Base-by-base conservation (phyloP, 35 echinoderm and acorn worm species). In the Apostichopus japonicus region DNA sequence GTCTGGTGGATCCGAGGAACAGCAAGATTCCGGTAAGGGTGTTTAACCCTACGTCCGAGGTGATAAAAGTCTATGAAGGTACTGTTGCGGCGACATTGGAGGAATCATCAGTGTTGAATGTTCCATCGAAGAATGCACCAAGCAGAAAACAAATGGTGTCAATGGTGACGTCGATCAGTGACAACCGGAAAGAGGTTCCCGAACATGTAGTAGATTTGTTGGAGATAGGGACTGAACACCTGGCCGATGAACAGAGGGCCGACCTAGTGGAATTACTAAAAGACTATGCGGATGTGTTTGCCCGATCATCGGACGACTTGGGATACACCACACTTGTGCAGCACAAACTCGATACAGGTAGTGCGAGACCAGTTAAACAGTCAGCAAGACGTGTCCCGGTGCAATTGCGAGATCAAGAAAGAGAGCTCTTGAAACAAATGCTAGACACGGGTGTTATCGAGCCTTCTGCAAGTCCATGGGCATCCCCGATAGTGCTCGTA, bases 391-490 rank as follows among this genome's bases (percentile, higher is more conserved):
- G n/a, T n/a, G n/a, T n/a, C n/a, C n/a, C n/a, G n/a, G n/a, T n/a
- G n/a, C n/a, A n/a, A n/a, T 9, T 19, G 76, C 78, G 86, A 33
- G 86, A 79, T 14, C 75, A 82, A 19, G 54, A 81, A n/a, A 80
- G 78, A 65, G 51, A 13, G 5, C 44, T 78, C 52, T 78, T 91
- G 52, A 54, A 53, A 55, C 9, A 93, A n/a, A 77, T 93, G 92
- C 53, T 93, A 25, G 77, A 94, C 1, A 58, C n/a, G 15, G 57
- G 56, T 0, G 54, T 90, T 0, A 65, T 94, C 0, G 86, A 94
- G 82, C 86, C 86, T 78, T 79, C 86, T 10, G 51, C 90, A 13
- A 90, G 77, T 52, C 70, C 1, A 53, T 90, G 72, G 70, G 65
- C 63, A 22, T 77, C 67, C 33, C 84, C 9, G 5, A 72, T 94